Evolutionary conservation across 2,797 vertebrate species (phyloP).

Genomic region (Sylvia borin): DNA sequence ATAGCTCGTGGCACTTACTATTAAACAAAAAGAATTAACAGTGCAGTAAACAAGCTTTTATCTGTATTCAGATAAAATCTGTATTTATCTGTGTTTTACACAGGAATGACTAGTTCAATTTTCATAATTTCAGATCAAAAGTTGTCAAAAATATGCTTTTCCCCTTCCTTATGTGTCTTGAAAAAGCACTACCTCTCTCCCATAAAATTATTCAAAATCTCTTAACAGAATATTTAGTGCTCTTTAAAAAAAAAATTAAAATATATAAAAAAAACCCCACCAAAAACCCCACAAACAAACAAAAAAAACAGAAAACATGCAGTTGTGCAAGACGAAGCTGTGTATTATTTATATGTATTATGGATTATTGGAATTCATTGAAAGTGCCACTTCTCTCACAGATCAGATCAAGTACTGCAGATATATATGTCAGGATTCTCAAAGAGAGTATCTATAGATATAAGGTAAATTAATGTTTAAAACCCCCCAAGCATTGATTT

Average conservation of each 20-base stretch:
- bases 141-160: background rate
- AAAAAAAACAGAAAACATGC: background rate
- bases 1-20: background rate
- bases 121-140: slow-evolving; percentile 34
- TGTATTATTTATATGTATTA: background rate
- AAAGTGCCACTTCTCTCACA: background rate
- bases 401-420: background rate
- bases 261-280: no score
- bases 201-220: slow-evolving; percentile 1
- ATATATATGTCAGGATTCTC: background rate
- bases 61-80: background rate
- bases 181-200: background rate
- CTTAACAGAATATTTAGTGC: background rate
- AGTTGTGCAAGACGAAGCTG: background rate
- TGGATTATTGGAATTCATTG: background rate
- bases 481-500: background rate
- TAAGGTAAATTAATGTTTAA: background rate
- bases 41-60: background rate
- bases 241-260: background rate
- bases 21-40: background rate
- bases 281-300: no score
- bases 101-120: background rate
- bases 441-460: background rate
- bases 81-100: background rate
- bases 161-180: background rate